phyloP scores from a whole-genome alignment of 2,797 vertebrate genomes.

The Urocyon cinereoargenteus region DNA sequence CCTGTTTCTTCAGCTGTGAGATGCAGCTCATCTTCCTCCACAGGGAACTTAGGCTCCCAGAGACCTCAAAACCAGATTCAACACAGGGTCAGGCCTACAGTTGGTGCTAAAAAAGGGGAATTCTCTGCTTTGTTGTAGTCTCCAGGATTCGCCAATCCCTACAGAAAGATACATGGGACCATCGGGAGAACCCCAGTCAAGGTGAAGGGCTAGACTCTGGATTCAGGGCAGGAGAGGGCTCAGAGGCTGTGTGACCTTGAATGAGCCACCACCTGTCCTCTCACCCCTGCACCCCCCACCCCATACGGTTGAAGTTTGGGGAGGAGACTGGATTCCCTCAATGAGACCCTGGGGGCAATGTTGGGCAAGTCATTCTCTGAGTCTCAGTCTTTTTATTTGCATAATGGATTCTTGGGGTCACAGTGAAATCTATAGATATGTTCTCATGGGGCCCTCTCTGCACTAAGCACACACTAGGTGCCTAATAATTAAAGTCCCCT shows the following conservation, averaged over 20 bases:
- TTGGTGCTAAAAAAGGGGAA: too few species aligned
- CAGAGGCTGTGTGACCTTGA: background rate
- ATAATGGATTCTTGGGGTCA: background rate
- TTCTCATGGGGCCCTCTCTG: background rate
- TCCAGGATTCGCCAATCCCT: background rate
- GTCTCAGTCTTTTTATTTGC: background rate
- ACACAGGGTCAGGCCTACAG: background rate
- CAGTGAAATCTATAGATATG: background rate
- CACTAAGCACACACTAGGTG: background rate
- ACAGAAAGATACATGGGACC: background rate
- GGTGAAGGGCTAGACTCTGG: background rate
- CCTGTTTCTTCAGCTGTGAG: background rate
- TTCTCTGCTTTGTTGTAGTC: slow-evolving; percentile 19
- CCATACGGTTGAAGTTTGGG: background rate
- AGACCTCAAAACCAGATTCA: background rate
- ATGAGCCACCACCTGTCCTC: background rate
- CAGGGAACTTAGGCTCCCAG: background rate
- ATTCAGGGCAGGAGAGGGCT: background rate
- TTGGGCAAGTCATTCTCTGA: background rate
- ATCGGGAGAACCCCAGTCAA: background rate
- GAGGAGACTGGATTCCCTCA: background rate
- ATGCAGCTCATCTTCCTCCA: background rate
- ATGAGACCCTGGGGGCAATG: background rate
- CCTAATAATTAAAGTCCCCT: background rate
- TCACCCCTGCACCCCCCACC: background rate